Conservation (phyloP, 2,113 vertebrate genomes). For the Egretta garzetta region DNA sequence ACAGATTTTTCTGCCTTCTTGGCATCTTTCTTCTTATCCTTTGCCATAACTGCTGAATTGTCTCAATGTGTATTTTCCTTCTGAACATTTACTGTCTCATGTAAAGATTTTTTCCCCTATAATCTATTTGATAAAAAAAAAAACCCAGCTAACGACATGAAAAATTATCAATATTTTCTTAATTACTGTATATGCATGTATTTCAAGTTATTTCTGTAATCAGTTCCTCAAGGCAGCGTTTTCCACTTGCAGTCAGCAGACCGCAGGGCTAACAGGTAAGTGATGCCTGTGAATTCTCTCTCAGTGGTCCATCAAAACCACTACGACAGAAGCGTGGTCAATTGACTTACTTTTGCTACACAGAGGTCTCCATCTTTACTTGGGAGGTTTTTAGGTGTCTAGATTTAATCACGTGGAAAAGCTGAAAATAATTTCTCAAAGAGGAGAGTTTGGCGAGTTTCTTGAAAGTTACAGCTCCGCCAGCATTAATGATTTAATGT, state of each 20-base stretch:
- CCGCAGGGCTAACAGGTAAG: accelerated
- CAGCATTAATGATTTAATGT: accelerated
- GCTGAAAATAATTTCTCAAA: not conserved
- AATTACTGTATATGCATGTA: not conserved
- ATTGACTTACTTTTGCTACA: too few species aligned
- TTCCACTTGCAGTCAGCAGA: not conserved
- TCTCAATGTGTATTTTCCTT: not conserved
- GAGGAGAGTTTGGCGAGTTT: accelerated
- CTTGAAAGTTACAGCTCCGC: not conserved
- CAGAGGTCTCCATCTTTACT: accelerated
- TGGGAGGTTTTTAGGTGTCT: not conserved
- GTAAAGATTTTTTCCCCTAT: not conserved
- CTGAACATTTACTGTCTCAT: not conserved
- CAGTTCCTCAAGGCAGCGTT: not conserved
- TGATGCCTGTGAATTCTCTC: not conserved
- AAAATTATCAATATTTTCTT: accelerated
- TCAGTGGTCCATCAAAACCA: not conserved
- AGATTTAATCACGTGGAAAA: not conserved
- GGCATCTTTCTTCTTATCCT: conserved; percentile 72
- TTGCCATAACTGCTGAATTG: conserved; percentile 52
- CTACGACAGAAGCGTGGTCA: accelerated
- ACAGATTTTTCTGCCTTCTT: conserved; percentile 61
- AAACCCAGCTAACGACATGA: not conserved
- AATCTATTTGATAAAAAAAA: not conserved
- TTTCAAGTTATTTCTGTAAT: not conserved